Base-by-base conservation (phyloP, 2,888 invertebrate species). In the Scaptomyza polygonia region DNA sequence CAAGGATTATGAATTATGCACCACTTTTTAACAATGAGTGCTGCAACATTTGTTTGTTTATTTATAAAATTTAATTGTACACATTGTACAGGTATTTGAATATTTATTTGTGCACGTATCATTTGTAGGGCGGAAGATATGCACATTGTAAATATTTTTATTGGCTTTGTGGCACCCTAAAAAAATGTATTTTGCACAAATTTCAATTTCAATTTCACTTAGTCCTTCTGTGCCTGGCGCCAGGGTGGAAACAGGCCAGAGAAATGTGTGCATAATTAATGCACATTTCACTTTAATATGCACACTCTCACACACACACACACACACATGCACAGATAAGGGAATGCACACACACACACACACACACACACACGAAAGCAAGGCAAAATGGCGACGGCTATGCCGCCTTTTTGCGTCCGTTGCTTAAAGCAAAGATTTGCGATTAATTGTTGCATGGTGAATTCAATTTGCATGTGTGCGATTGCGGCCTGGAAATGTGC, bases 401-500 rank as follows among this genome's bases (percentile, higher is more conserved):
- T 64, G 79, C 58, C 67, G 63, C 62, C 70, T 65, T 67, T 79
- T 63, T 16, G 54, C 63, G 61, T 59, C 55, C 71, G 65, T 71
- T 75, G 82, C 75, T 75, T 79, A 52, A 75, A 82, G 82, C 86
- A 81, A 86, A 88, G 89, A 88, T 88, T 89, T 88, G 84, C 77
- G 80, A 89, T 89, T 89, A 89, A 89, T 89, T 89, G 89, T 88
- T 88, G 89, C 88, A 81, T 73, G 71, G 79, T 68, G 80, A 52
- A 83, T 88, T 81, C 80, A 88, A 83, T 87, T 80, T 79, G 72
- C 70, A 69, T 67, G 52, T 56, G 44, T 66, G 57, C 49, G 49
- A 39, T 45, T 49, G 29, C 49, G 42, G 25, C 21, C 47, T 34
- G 55, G 14, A 48, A 58, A 34, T 29, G 16, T 43, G 34, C 49